Evolutionary conservation across 2,113 vertebrate species (phyloP).

Genomic region (Murina feae): DNA sequence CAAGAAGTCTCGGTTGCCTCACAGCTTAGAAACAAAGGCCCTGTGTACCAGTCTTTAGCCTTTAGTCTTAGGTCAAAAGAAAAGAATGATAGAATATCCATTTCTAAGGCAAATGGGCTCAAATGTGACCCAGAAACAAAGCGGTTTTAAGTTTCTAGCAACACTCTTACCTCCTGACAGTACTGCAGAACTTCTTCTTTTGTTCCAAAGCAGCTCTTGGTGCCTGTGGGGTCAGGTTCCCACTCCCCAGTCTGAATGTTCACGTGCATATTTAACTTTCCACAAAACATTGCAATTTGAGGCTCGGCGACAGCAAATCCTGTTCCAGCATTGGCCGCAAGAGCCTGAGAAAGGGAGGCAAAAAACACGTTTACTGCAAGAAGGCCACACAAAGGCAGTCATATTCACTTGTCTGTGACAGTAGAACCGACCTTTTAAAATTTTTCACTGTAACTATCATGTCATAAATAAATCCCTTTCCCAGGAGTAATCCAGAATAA

Average conservation of each 20-base stretch:
- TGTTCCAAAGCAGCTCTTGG: constrained; percentile 89
- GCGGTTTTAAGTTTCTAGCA: not conserved
- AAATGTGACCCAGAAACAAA: not conserved
- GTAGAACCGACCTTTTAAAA: not conserved
- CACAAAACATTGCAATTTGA: constrained; percentile 97
- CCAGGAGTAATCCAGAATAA: not conserved
- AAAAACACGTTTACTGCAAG: not conserved
- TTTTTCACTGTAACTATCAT: not conserved
- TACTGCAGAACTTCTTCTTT: constrained; percentile 95
- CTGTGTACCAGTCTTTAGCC: not conserved
- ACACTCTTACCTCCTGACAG: constrained; percentile 93
- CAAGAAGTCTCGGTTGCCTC: not conserved
- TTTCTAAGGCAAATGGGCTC: not conserved
- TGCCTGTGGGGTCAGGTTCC: constrained; percentile 93
- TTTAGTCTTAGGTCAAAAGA: not conserved
- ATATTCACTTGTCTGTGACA: not conserved
- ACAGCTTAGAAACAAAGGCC: not conserved
- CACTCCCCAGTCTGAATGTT: constrained; percentile 98
- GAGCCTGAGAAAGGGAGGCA: constrained; percentile 81
- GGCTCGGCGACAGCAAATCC: constrained; percentile 95
- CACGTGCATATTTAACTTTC: constrained; percentile 97
- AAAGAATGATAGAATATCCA: not conserved
- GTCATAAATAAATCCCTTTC: constrained; percentile 6
- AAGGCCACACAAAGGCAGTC: not conserved
- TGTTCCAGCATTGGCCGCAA: constrained; percentile 93